A percentile compares a stretch with the other conserved stretches of the same genome.
These are phyloP conservation scores for Gortyna flavago DNA, from an alignment of 2,888 invertebrate species.

Conservation along the genomic window DNA sequence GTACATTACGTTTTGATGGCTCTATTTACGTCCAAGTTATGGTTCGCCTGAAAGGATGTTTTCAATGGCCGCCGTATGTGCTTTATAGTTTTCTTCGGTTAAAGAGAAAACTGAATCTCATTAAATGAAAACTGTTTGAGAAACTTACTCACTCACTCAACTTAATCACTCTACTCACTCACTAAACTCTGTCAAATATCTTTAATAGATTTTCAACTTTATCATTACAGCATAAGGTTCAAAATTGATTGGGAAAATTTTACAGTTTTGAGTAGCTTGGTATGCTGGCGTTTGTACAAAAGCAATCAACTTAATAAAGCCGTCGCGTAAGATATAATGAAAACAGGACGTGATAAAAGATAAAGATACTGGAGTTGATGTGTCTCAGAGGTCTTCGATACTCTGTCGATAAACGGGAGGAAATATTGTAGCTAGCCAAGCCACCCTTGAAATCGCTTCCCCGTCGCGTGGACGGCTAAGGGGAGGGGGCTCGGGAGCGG, in stretches of 20 bases:
- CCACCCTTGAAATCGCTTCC: constrained; percentile 86
- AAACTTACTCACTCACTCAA: no score
- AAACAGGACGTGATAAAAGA: constrained; percentile 79
- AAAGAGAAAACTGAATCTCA: constrained; percentile 40
- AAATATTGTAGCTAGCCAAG: constrained; percentile 80
- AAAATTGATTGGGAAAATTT: no score
- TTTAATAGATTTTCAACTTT: no score
- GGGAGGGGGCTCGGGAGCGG: constrained; percentile 66
- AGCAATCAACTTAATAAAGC: constrained; percentile 77
- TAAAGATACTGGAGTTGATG: constrained; percentile 82
- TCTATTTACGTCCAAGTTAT: constrained; percentile 68
- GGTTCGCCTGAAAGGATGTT: constrained; percentile 46
- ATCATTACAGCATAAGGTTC: no score
- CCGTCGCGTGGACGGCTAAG: constrained; percentile 74
- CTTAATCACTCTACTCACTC: no score
- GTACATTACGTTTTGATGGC: constrained; percentile 67
- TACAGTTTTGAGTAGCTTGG: no score
- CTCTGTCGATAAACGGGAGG: constrained; percentile 81
- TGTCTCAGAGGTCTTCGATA: constrained; percentile 83
- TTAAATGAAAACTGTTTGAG: constrained; percentile 30
- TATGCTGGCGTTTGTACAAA: no score
- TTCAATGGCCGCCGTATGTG: constrained; percentile 54
- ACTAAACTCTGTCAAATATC: no score
- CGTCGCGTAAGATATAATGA: constrained; percentile 74
- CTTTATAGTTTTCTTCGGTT: constrained; percentile 26